These are phyloP conservation scores for Scolopax bukidnonensis DNA, from an alignment of 2,797 vertebrate species.

Conservation along the genomic window DNA sequence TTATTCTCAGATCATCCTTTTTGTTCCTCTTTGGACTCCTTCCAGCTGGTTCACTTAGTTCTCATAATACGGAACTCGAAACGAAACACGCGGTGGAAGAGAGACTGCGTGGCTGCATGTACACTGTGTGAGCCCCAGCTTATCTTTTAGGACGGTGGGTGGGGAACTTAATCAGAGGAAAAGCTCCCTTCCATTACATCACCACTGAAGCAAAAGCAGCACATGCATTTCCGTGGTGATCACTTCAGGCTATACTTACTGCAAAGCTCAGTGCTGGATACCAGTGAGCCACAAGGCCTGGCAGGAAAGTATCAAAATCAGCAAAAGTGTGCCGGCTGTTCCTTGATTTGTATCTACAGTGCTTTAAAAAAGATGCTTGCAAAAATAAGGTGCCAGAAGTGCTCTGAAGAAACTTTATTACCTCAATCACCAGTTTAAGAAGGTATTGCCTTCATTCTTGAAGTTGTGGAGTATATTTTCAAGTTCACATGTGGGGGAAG, in stretches of 20 bases:
- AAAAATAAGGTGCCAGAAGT: background rate
- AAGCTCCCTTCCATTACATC: background rate
- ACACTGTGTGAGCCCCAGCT: background rate
- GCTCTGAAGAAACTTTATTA: background rate
- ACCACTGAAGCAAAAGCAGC: background rate
- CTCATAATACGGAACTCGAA: slow-evolving; percentile 42
- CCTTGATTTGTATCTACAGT: background rate
- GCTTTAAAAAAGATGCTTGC: background rate
- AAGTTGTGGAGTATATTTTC: slow-evolving; percentile 44
- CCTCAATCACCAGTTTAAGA: background rate
- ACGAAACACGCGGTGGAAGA: background rate
- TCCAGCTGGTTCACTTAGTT: background rate
- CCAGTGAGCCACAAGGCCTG: background rate
- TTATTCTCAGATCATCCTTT: background rate
- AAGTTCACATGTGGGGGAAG: background rate
- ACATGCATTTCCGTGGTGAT: background rate
- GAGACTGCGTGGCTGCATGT: background rate
- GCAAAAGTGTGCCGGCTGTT: background rate
- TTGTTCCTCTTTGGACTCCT: slow-evolving; percentile 38
- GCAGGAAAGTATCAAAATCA: background rate
- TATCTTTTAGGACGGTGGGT: background rate
- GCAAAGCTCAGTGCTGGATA: background rate
- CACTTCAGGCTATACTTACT: background rate
- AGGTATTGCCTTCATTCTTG: slow-evolving; percentile 42
- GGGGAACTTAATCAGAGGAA: background rate